phyloP scores from a whole-genome alignment of 2,888 invertebrate genomes.

The Caenorhabditis drosophilae region DNA sequence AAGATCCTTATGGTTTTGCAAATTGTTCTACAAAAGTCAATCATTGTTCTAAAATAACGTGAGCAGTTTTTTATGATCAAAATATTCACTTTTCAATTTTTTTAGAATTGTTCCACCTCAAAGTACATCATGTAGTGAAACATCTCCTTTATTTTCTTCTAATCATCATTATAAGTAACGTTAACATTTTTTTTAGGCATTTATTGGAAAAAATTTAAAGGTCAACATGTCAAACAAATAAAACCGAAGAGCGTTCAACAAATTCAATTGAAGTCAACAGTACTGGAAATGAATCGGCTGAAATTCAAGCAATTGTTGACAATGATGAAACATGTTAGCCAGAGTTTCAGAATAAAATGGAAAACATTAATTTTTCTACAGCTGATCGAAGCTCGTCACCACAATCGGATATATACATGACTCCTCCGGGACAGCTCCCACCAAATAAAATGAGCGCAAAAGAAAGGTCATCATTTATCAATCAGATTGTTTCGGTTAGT shows the following conservation, averaged over 20 bases:
- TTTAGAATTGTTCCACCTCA: too few relatives aligned
- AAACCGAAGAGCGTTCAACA: slow-evolving; percentile 17
- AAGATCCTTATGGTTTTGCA: slow-evolving; percentile 38
- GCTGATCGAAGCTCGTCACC: slow-evolving; percentile 33
- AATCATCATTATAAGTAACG: slow-evolving; percentile 40
- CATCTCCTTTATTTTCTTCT: slow-evolving; percentile 47
- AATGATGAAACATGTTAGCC: slow-evolving; percentile 43
- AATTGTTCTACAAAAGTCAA: slow-evolving; percentile 40
- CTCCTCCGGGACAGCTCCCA: slow-evolving; percentile 21
- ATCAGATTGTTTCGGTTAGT: slow-evolving; percentile 40
- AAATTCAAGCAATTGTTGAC: slow-evolving; percentile 40
- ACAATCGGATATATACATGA: slow-evolving; percentile 36
- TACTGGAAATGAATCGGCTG: slow-evolving; percentile 37
- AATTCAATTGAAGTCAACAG: slow-evolving; percentile 26
- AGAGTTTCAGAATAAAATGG: too few relatives aligned
- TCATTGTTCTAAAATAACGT: slow-evolving; percentile 38
- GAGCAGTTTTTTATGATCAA: background rate
- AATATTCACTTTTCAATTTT: too few relatives aligned
- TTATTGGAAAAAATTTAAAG: too few relatives aligned
- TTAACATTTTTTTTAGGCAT: too few relatives aligned
- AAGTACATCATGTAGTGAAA: slow-evolving; percentile 46
- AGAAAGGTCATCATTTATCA: slow-evolving; percentile 49
- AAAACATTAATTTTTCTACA: slow-evolving; percentile 12
- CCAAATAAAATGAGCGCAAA: slow-evolving; percentile 43
- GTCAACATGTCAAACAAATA: slow-evolving; percentile 25